Evolutionary conservation across 2,797 vertebrate species (phyloP).

Genomic region (Sebastes taczanowskii): DNA sequence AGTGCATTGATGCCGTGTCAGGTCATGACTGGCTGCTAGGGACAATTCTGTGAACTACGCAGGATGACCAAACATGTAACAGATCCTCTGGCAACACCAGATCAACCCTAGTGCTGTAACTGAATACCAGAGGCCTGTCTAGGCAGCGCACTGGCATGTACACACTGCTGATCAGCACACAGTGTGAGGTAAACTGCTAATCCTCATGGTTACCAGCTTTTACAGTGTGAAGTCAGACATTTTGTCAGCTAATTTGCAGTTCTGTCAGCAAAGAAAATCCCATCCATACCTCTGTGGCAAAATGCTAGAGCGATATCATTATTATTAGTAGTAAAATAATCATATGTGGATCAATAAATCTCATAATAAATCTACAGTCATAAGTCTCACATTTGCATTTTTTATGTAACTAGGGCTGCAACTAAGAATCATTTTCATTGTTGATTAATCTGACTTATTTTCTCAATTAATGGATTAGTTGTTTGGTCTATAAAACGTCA

Average conservation of each 20-base stretch:
- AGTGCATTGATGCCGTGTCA: background rate
- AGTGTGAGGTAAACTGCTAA: background rate
- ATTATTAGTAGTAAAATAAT: background rate
- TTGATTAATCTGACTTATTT: too few species aligned
- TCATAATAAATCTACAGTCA: background rate
- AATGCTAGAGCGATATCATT: background rate
- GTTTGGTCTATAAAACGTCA: too few species aligned
- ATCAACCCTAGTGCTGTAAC: conserved; percentile 50
- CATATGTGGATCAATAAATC: background rate
- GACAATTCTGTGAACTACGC: conserved; percentile 21
- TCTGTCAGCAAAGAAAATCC: background rate
- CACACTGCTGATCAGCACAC: background rate
- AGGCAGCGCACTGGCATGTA: conserved; percentile 1
- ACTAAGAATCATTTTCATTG: too few species aligned
- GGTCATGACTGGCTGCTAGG: conserved; percentile 23
- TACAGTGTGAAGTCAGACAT: background rate
- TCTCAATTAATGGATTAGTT: too few species aligned
- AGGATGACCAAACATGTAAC: conserved; percentile 49
- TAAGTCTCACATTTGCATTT: background rate
- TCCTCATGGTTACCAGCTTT: background rate
- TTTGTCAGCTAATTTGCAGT: background rate
- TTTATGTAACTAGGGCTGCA: too few species aligned
- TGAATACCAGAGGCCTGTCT: conserved; percentile 40
- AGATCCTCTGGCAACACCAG: conserved; percentile 43
- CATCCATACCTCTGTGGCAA: background rate